Conservation (phyloP, 2,797 vertebrate genomes). For the Phoxinus dragarum region DNA sequence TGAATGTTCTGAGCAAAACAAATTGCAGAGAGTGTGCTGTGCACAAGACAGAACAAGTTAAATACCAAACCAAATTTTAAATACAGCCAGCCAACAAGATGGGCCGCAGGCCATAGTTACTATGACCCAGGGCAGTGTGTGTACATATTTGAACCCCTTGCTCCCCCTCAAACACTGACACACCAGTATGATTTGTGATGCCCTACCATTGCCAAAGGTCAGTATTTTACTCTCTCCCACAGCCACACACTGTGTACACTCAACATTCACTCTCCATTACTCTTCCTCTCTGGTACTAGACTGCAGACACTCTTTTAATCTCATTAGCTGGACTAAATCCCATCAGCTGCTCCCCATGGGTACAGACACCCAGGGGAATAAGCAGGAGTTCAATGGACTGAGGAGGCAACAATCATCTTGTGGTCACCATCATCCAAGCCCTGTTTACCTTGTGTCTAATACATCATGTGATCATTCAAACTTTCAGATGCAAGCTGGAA, state of each 20-base stretch:
- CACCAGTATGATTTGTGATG: conserved; percentile 24
- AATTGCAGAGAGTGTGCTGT: not conserved
- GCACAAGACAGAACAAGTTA: not conserved
- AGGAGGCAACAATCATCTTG: not conserved
- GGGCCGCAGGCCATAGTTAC: not conserved
- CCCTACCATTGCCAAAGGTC: conserved; percentile 11
- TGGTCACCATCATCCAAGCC: conserved; percentile 4
- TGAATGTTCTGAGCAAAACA: not conserved
- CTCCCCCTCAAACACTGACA: not conserved
- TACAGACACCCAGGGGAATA: conserved; percentile 45
- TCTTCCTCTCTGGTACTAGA: not conserved
- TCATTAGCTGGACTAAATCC: conserved; percentile 59
- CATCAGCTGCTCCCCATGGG: conserved; percentile 40
- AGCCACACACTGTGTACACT: not conserved
- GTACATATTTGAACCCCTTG: conserved; percentile 1
- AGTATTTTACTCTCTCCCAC: conserved; percentile 10
- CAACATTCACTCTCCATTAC: conserved; percentile 19
- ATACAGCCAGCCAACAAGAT: not conserved
- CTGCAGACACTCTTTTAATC: conserved; percentile 49
- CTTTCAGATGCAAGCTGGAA: not conserved
- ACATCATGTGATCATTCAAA: not conserved
- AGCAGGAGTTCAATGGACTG: conserved; percentile 12
- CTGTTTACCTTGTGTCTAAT: not conserved
- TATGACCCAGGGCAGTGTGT: conserved; percentile 3
- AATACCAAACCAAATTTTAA: not conserved